These are phyloP conservation scores for Prunella fulvescens DNA, from an alignment of 2,113 vertebrate genomes.

Conservation along the genomic window DNA sequence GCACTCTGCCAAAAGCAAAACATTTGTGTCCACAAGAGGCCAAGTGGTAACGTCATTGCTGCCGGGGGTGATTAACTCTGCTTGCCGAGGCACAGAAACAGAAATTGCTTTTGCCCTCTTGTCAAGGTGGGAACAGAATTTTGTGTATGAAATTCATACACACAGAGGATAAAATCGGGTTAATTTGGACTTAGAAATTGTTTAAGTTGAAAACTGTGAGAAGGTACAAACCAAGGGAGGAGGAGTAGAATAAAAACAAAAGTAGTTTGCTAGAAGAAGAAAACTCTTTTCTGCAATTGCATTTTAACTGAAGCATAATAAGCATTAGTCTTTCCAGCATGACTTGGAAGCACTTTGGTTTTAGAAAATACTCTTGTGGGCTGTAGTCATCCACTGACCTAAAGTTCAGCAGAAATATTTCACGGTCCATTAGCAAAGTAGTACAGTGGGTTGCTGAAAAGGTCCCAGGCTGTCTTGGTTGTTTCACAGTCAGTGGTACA, in stretches of 20 bases:
- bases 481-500: not conserved
- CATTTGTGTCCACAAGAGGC: conserved; percentile 35
- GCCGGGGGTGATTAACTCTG: conserved; percentile 40
- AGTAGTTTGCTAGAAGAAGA: not conserved
- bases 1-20: conserved; percentile 45
- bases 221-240: not conserved
- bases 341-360: not conserved
- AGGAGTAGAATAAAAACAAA: not conserved
- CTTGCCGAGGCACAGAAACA: not conserved
- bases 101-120: conserved; percentile 35
- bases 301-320: conserved; percentile 15
- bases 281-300: not conserved
- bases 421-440: not conserved
- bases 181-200: not conserved
- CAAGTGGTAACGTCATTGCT: conserved; percentile 45
- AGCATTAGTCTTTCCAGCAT: not conserved
- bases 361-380: not conserved
- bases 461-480: not conserved
- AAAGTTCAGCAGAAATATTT: conserved; percentile 30
- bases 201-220: not conserved
- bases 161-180: not conserved
- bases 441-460: not conserved
- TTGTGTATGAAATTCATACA: not conserved
- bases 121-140: conserved; percentile 20
- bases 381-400: not conserved